Evolutionary conservation across 2,797 vertebrate genomes (phyloP), one percentile per base, ranked within the genome.

Genomic region (Poeciliopsis turneri): DNA sequence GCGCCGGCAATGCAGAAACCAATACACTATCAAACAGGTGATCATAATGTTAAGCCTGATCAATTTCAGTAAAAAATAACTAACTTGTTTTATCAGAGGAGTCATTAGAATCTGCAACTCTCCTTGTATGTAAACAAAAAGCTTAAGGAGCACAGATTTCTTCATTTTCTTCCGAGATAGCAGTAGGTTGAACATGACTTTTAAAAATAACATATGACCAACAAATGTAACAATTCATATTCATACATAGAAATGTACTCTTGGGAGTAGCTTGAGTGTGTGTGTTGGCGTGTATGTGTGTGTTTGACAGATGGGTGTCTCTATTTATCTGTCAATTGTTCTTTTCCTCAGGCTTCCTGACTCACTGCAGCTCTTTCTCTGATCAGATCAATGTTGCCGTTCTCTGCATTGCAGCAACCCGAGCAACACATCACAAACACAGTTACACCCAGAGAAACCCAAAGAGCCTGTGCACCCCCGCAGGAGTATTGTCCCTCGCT

Each of bases 311-410:
- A 76, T 91, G 86, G 84, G 84, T 80, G 73, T 83, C 84, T 91
- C 76, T 83, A 82, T 75, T 79, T 85, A 72, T 89, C 81, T 90
- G 89, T 90, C 90, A 89, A 86, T 75, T 64, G 72, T 78, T 83
- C 43, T 84, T 75, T 79, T 91, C 90, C 86, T 89, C 86, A 57
- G 89, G 79, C 82, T 43, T 74, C 81, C 86, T 88, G 87, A 90
- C 82, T 92, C 89, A 88, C 82, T 83, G 85, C 79, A 20, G 80
- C 83, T 84, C 76, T 72, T 83, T 81, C 88, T 90, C 87, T 92
- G 90, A 94, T 93, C 91, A 91, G 91, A 94, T 94, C 94, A 94
- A 93, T 94, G 93, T 92, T 91, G 85, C 77, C 82, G 90, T 88
- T 91, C 90, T 82, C 92, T 93, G 92, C 92, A 93, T 90, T 93